A percentile compares a stretch with the other conserved stretches of the same genome.
phyloP scores from a whole-genome alignment of 2,797 vertebrate genomes.

The Heteromormyrus szaboi region DNA sequence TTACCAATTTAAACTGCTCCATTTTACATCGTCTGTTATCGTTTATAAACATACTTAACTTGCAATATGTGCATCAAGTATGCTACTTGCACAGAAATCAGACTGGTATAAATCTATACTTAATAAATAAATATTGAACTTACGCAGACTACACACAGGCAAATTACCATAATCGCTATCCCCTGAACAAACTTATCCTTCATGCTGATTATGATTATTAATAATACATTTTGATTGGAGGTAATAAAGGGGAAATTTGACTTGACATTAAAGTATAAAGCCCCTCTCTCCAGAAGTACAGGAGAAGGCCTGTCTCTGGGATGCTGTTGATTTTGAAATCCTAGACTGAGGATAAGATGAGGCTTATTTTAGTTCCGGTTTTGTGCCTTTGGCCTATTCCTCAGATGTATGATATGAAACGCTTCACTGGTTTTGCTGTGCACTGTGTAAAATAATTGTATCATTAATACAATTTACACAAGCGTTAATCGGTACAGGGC shows the following conservation, averaged over 20 bases:
- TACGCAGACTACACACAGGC: background rate
- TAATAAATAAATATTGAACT: slow-evolving; percentile 4
- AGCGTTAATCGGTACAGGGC: background rate
- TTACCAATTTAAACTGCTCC: background rate
- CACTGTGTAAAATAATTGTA: background rate
- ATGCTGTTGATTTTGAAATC: background rate
- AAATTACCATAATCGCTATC: background rate
- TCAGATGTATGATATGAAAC: background rate
- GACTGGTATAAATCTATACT: background rate
- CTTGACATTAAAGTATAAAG: background rate
- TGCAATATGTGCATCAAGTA: background rate
- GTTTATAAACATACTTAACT: background rate
- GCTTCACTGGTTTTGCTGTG: background rate
- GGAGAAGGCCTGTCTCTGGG: background rate
- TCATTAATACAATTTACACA: background rate
- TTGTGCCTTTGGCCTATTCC: background rate
- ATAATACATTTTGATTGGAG: background rate
- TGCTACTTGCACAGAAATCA: background rate
- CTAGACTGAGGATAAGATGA: background rate
- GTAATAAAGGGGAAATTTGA: background rate
- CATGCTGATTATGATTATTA: background rate
- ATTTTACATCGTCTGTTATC: background rate
- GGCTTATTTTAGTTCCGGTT: background rate
- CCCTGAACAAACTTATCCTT: background rate
- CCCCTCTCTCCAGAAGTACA: background rate